Base-by-base conservation (phyloP, 1,140 invertebrate genomes). In the Papilio xuthus region DNA sequence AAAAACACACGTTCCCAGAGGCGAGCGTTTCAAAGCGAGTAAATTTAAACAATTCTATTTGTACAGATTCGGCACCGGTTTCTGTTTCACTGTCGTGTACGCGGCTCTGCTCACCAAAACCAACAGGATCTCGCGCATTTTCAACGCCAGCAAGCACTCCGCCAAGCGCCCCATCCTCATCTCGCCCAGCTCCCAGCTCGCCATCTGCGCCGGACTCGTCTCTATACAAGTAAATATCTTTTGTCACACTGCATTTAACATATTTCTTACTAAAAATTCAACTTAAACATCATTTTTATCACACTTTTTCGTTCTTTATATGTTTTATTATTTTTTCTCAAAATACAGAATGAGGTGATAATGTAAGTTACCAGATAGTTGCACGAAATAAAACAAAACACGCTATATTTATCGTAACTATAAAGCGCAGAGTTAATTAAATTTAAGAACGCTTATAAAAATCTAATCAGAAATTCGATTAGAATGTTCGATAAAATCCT, bases 11-110 rank as follows among this genome's bases (percentile, higher is more conserved):
- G 18, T 13, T 60, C 2, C 23, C 56, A 4, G n/a, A 56, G 20
- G 53, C 18, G n/a, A 10, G 53, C 18, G n/a, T 26, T 53, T 20
- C 18, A 56, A 42, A 20, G 74, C 20, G 23, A 69, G 23, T 77
- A 26, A 78, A 41, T 78, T 84, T 85, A 83, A 41, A 83, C 9
- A 56, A 32, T 50, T 18, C 20, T 78, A 13, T 79, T 28, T 78
- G 90, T 92, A 13, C 90, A 97, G 97, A 84, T 97, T 97, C 83
- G 95, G 96, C 1, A 97, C 97, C 4, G 97, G 98, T 2, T 97
- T 99, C 86, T 98, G 97, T 88, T 99, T 99, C 94, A 97, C 97
- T 0, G 96, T 98, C 1, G 97, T 99, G 12, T 99, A 99, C 92
- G 97, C 97, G 0, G 97, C 98, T 4, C 93, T 99, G 0, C 93